Conservation (phyloP, 2,888 invertebrate species). For the Himalopsyche japonica region DNA sequence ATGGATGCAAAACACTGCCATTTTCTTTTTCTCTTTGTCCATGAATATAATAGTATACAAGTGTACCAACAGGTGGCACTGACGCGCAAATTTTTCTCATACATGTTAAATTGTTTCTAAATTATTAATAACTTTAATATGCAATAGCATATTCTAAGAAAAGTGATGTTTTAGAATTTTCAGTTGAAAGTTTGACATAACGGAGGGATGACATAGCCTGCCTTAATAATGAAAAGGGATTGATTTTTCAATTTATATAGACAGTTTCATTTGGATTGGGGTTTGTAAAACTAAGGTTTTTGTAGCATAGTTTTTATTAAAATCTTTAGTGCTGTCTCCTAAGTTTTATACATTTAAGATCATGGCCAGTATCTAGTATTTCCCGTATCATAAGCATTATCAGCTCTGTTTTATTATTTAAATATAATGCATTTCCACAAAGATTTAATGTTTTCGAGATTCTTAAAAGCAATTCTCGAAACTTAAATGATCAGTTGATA, state of each 20-base stretch:
- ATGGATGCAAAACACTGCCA: not conserved
- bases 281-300: too few relatives aligned
- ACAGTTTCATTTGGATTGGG: not conserved
- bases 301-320: too few relatives aligned
- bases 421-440: too few relatives aligned
- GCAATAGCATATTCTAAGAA: not conserved
- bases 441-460: too few relatives aligned
- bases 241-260: not conserved
- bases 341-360: too few relatives aligned
- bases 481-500: too few relatives aligned
- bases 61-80: not conserved
- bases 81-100: not conserved
- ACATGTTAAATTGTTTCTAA: not conserved
- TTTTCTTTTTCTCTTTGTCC: not conserved
- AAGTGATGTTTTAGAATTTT: not conserved
- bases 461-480: too few relatives aligned
- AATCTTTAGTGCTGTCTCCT: too few relatives aligned
- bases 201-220: not conserved
- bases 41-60: not conserved
- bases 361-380: too few relatives aligned
- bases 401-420: too few relatives aligned
- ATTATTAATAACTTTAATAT: not conserved
- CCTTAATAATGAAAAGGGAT: too few relatives aligned
- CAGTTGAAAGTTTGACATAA: not conserved
- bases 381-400: too few relatives aligned